Evolutionary conservation across 2,797 vertebrate species (phyloP).

Genomic region (Chrosomus eos): DNA sequence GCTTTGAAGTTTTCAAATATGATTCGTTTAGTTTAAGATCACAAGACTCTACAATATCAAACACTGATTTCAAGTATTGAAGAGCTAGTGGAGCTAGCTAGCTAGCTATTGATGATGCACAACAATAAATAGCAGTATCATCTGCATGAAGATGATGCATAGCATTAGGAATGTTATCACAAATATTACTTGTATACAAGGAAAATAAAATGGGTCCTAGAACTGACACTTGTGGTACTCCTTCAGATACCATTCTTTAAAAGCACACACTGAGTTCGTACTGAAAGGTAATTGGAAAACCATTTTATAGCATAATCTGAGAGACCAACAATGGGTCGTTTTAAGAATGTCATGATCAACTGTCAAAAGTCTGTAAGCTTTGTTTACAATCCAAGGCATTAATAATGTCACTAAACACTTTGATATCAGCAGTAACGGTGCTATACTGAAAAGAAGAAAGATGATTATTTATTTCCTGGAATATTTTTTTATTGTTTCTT

Average conservation of each 20-base stretch:
- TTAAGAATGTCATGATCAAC: not conserved
- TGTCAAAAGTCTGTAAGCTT: not conserved
- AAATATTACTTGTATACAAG: not conserved
- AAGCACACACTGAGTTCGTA: not conserved
- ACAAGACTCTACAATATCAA: not conserved
- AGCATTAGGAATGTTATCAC: not conserved
- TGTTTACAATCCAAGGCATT: not conserved
- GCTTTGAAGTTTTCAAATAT: not conserved
- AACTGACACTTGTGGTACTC: not conserved
- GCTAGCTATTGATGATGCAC: too few relatives aligned
- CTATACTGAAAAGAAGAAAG: not conserved
- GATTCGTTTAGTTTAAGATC: too few relatives aligned
- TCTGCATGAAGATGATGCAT: not conserved
- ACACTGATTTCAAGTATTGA: not conserved
- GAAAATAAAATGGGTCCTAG: not conserved
- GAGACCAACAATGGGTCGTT: too few relatives aligned
- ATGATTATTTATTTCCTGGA: not conserved
- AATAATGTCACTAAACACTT: not conserved
- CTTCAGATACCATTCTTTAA: not conserved
- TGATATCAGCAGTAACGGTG: not conserved
- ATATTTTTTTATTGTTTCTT: not conserved
- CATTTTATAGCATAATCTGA: too few relatives aligned
- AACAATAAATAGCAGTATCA: not conserved
- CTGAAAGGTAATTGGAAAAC: not conserved
- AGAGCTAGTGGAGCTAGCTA: not conserved